Conservation (phyloP, 2,888 invertebrate species). For the Syritta pipiens region DNA sequence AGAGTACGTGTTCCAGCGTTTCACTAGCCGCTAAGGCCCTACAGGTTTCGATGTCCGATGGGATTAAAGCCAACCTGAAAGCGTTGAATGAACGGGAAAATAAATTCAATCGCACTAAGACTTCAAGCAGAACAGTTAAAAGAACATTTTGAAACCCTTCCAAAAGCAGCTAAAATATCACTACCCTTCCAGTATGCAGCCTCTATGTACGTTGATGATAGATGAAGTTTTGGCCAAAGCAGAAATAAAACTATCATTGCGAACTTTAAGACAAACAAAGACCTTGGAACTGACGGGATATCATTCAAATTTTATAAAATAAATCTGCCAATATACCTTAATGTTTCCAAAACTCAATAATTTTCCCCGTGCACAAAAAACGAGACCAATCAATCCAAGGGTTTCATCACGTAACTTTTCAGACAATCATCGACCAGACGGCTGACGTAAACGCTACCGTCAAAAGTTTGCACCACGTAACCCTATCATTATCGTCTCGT, state of each 20-base stretch:
- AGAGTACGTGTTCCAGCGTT: too few relatives aligned
- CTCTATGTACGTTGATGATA: background rate
- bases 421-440: too few relatives aligned
- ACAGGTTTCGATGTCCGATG: too few relatives aligned
- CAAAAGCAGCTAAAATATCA: background rate
- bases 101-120: too few relatives aligned
- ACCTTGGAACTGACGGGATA: background rate
- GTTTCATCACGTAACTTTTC: too few relatives aligned
- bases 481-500: too few relatives aligned
- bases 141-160: constrained; percentile 3
- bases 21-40: too few relatives aligned
- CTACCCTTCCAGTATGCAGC: background rate
- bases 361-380: constrained; percentile 1
- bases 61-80: too few relatives aligned
- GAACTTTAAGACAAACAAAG: constrained; percentile 1
- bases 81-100: too few relatives aligned
- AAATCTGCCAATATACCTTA: background rate
- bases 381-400: background rate
- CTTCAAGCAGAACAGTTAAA: constrained; percentile 3
- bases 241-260: background rate
- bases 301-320: constrained; percentile 10
- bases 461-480: too few relatives aligned
- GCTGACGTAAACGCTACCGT: too few relatives aligned
- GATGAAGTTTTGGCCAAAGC: background rate
- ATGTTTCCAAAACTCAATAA: constrained; percentile 3